Base-by-base conservation (phyloP, 2,797 vertebrate species). In the Tokudaia tokunoshimensis region DNA sequence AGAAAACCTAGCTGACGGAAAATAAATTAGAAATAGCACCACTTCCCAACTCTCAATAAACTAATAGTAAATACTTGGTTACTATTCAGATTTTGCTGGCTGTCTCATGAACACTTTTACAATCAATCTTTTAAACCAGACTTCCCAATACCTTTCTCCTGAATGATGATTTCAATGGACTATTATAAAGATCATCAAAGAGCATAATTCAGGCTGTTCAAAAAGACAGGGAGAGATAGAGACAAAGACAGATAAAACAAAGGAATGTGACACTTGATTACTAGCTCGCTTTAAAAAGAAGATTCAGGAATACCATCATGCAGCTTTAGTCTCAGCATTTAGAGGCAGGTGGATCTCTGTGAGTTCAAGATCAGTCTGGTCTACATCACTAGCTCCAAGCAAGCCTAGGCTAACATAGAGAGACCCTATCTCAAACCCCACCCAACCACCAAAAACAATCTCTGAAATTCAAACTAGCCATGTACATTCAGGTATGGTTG, bases 101-200 rank as follows among this genome's bases (percentile, higher is more conserved):
- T 92, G 34, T 57, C 26, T 94, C 44, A 65, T 80, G 81, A 80
- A 59, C 47, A 57, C 47, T 74, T 93, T 86, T 74, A 95, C 6
- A 79, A n/a, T 82, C 61, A 67, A 14, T 94, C 88, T 78, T 91
- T 94, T 67, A 92, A 91, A 91, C 47, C 78, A 93, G 5, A 95
- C 88, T 96, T 17, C 44, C 52, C 15, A 79, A 50, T 94, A 31
- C 19, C 89, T 92, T 92, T 26, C 26, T 90, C 13, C 14, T 52
- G 88, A n/a, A 1, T 89, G 79, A 79, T 59, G 31, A 85, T 65
- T 37, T 44, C 59, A 88, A 82, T 37, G 3, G 52, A 94, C 79
- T 70, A 91, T 29, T 74, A 84, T 26, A 82, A 75, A 89, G 31
- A 47, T 24, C 50, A 87, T 88, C 50, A 86, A 93, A 52, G 63